A percentile compares a stretch with the other conserved stretches of the same genome.
These are phyloP conservation scores for Drosophila ogumai DNA, from an alignment of 1,140 invertebrate species.

Conservation along the genomic window DNA sequence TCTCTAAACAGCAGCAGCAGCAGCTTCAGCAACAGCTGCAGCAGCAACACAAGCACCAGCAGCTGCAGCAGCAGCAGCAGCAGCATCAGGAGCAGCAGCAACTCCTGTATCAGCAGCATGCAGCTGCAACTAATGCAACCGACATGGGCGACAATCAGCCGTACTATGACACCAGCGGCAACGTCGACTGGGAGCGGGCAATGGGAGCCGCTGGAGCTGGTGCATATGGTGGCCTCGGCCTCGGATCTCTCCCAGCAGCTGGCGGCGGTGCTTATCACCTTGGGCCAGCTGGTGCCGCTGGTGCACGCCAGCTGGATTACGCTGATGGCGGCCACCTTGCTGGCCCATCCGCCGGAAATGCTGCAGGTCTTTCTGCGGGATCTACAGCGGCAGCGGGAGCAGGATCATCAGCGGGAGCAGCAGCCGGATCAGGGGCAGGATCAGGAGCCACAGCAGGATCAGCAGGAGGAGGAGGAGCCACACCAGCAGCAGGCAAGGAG, in stretches of 20 bases:
- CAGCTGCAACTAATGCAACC: constrained; percentile 63
- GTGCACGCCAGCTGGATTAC: constrained; percentile 78
- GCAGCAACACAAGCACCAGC: constrained; percentile 37
- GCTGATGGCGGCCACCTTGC: constrained; percentile 78
- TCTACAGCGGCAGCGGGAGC: constrained; percentile 2
- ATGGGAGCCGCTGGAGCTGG: constrained; percentile 84
- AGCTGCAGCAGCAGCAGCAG: constrained; percentile 20
- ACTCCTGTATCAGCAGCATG: constrained; percentile 74
- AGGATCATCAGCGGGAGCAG: background rate
- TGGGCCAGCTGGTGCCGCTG: constrained; percentile 69
- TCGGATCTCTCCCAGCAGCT: constrained; percentile 76
- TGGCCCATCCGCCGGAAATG: constrained; percentile 76
- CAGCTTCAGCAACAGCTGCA: constrained; percentile 45
- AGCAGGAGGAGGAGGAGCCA: constrained; percentile 45
- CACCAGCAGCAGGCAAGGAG: constrained; percentile 84
- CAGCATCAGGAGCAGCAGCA: constrained; percentile 58
- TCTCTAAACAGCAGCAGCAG: constrained; percentile 57
- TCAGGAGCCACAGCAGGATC: constrained; percentile 43
- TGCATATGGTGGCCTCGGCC: constrained; percentile 81
- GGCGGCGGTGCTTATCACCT: constrained; percentile 79
- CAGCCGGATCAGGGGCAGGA: constrained; percentile 30
- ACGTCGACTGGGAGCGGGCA: constrained; percentile 84
- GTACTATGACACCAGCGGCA: constrained; percentile 84
- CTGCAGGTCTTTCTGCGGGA: constrained; percentile 23
- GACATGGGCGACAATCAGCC: constrained; percentile 84